Evolutionary conservation across 2,888 invertebrate genomes (phyloP), one percentile per base, ranked within the genome.

Genomic region (Ochlodes sylvanus): DNA sequence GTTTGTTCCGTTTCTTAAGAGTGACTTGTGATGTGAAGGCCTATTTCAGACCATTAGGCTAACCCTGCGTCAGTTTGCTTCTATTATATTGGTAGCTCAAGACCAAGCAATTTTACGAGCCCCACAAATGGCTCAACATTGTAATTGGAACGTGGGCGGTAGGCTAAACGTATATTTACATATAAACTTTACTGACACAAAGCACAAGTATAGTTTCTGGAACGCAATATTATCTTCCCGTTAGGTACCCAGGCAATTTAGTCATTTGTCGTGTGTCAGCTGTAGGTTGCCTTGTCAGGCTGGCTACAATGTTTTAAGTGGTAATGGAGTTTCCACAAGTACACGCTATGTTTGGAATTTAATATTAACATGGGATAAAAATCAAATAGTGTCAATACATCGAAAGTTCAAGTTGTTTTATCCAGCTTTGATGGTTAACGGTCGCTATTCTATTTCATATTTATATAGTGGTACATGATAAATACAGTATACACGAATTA

Each of bases 211-310:
- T 62, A 27, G 54, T 54, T 68, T 70, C 44, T 62, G 58, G 42
- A 68, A 41, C 56, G 54, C 67, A 68, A 54, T 58, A 63, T 63
- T 62, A 67, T 68, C 57, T 64, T 65, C 66, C 67, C 58, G 87
- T 85, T 86, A 85, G 80, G 79, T 80, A 78, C 76, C 75, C 77
- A 77, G 75, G 83, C 84, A 87, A 88, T 89, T 88, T 87, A 87
- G 85, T 85, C 83, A 88, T 88, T 85, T 85, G 85, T 85, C 81
- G 81, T 75, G 76, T 83, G 87, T 85, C 86, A 79, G 82, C 74
- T 77, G 78, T 74, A 75, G 75, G 80, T 79, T 70, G 77, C 72
- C 71, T 71, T 77, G 75, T 72, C 63, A 61, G 60, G 47, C 66
- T 27, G 57, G 72, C 74, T 73, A 79, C 78, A 77, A 72, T 76